Evolutionary conservation across 2,797 vertebrate species (phyloP), one percentile per base, ranked within the genome.

Genomic region (Rhinichthys osculus): DNA sequence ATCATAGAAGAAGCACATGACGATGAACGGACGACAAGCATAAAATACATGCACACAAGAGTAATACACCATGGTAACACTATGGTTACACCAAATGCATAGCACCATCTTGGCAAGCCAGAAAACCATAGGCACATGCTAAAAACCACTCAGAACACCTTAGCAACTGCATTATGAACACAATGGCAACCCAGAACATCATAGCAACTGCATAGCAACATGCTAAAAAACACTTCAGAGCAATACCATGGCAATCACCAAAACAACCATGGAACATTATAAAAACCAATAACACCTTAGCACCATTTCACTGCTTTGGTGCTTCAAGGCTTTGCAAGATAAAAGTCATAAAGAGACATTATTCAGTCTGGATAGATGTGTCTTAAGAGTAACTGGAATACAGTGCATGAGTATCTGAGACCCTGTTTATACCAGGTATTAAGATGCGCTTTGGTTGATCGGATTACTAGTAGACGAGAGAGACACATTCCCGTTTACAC

Each of bases 191-290:
- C 59, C 59, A 27, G 54, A 78, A 42, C 2, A 59, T 6, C 14
- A 78, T 76, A 76, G 35, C 30, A 76, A 76, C 66, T 14, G 14
- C 59, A 62, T 62, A 64, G n/a, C 62, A 66, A 66, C 64, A 66
- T 66, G 64, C 14, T 66, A 66, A 66, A 33, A 16, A n/a, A 10
- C 3, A 17, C 33, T 57, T 6, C 3, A 23, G 13, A 42, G 14
- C 16, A 78, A 78, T 42, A 8, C 54, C 3, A 2, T 42, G 35
- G 23, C 14, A 62, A 57, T 17, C 8, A 35, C 17, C 14, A 59
- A 40, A 78, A 40, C 8, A 27, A 4, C 54, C 23, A 35, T 35
- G 10, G 19, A 42, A 27, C 54, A 27, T 59, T 5, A 6, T 35
- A 7, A 52, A 76, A 54, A 2, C 54, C 14, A 59, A 40, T 78